A percentile compares a stretch with the other conserved stretches of the same genome.
phyloP scores from a whole-genome alignment of 2,888 invertebrate genomes.

The Ischnura elegans region DNA sequence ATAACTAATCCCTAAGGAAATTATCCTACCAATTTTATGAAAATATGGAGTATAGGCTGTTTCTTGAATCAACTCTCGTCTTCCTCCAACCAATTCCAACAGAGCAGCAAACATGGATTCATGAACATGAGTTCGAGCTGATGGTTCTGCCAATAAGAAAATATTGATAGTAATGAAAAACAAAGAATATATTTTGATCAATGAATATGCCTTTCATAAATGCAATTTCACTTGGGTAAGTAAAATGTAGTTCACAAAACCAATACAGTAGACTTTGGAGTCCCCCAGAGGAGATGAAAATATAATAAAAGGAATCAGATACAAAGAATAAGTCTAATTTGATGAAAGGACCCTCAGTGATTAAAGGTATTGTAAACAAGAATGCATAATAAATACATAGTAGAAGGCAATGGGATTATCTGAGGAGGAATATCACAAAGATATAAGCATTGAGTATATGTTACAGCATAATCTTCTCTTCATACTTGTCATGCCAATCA shows the following conservation, averaged over 20 bases:
- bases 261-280: not conserved
- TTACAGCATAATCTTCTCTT: not conserved
- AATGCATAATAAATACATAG: not conserved
- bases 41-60: conserved; percentile 78
- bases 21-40: conserved; percentile 77
- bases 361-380: not conserved
- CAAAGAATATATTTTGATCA: not conserved
- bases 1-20: no score
- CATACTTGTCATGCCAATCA: not conserved
- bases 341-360: no score
- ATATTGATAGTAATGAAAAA: not conserved
- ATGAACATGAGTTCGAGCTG: conserved; percentile 69
- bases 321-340: not conserved
- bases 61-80: conserved; percentile 69
- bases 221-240: not conserved
- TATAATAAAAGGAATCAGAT: not conserved
- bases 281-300: not conserved
- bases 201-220: not conserved
- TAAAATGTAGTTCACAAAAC: not conserved
- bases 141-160: conserved; percentile 69
- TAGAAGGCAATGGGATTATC: not conserved
- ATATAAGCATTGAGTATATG: conserved; percentile 66
- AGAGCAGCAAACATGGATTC: conserved; percentile 70
- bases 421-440: conserved; percentile 68
- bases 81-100: conserved; percentile 69